phyloP scores from a whole-genome alignment of 1,140 invertebrate genomes.

The Andrena cerasifolii region DNA sequence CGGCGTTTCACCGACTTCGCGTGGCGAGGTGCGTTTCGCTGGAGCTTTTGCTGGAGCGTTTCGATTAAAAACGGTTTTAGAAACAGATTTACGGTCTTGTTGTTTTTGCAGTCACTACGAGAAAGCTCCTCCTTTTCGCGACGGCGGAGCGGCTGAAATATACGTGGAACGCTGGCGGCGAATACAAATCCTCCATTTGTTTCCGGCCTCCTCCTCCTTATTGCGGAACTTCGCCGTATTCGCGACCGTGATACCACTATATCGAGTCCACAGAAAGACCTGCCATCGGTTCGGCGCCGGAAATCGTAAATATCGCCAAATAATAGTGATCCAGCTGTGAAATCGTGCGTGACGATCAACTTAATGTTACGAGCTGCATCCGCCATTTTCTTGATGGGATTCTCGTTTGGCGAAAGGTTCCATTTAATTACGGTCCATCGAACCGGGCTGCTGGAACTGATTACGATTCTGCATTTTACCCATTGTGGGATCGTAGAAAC shows the following conservation, averaged over 20 bases:
- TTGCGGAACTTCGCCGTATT: slow-evolving; percentile 38
- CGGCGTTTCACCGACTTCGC: not conserved
- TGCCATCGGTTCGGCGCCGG: slow-evolving; percentile 19
- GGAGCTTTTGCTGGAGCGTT: not conserved
- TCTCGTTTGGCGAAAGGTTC: not conserved
- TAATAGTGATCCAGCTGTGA: not conserved
- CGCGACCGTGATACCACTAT: slow-evolving; percentile 15
- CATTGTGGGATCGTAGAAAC: not conserved
- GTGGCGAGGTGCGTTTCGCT: not conserved
- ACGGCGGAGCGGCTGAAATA: slow-evolving; percentile 40
- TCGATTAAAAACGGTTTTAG: slow-evolving; percentile 56
- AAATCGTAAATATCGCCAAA: slow-evolving; percentile 40
- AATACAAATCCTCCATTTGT: slow-evolving; percentile 63
- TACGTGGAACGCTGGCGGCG: slow-evolving; percentile 31
- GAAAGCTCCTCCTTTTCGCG: slow-evolving; percentile 21
- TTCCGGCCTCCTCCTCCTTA: slow-evolving; percentile 44
- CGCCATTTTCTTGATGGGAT: not conserved
- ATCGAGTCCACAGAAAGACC: slow-evolving; percentile 24
- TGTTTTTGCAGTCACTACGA: slow-evolving; percentile 37
- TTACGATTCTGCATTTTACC: too few relatives aligned
- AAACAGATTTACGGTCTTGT: slow-evolving; percentile 44
- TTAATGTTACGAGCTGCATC: not conserved
- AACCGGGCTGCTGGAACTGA: too few relatives aligned
- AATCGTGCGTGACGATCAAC: not conserved
- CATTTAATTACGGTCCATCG: too few relatives aligned